Evolutionary conservation across 2,888 invertebrate genomes (phyloP).

Genomic region (Neria commutata): DNA sequence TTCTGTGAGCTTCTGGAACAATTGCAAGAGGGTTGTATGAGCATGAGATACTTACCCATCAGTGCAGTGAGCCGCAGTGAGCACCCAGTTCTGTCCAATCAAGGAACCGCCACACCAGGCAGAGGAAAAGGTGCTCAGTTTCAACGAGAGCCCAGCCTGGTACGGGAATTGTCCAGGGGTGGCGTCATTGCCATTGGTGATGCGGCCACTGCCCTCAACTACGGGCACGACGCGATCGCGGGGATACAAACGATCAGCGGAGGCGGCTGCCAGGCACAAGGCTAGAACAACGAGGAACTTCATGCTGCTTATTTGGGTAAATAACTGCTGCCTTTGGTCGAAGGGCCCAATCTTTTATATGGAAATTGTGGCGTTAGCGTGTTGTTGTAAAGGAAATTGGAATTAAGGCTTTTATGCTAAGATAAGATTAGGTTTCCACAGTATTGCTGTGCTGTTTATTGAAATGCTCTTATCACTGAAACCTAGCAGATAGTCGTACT

Average conservation of each 20-base stretch:
- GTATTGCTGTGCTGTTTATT: too few species aligned
- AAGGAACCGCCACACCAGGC: constrained; percentile 29
- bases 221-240: neutral
- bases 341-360: neutral
- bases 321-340: neutral
- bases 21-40: constrained; percentile 28
- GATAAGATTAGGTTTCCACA: neutral
- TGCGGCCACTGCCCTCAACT: constrained; percentile 25
- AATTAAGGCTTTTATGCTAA: neutral
- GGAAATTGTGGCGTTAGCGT: neutral
- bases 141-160: constrained; percentile 27
- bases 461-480: too few species aligned
- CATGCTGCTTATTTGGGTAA: constrained; percentile 29
- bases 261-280: constrained; percentile 41
- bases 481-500: too few species aligned
- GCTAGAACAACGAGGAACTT: constrained; percentile 44
- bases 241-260: constrained; percentile 19
- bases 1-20: constrained; percentile 17
- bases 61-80: constrained; percentile 23
- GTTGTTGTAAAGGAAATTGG: neutral
- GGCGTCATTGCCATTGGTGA: constrained; percentile 30
- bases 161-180: constrained; percentile 25
- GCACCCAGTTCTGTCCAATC: constrained; percentile 8
- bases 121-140: neutral
- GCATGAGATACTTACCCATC: constrained; percentile 7